Evolutionary conservation across 2,113 vertebrate species (phyloP).

Genomic region (Melanerpes formicivorus): DNA sequence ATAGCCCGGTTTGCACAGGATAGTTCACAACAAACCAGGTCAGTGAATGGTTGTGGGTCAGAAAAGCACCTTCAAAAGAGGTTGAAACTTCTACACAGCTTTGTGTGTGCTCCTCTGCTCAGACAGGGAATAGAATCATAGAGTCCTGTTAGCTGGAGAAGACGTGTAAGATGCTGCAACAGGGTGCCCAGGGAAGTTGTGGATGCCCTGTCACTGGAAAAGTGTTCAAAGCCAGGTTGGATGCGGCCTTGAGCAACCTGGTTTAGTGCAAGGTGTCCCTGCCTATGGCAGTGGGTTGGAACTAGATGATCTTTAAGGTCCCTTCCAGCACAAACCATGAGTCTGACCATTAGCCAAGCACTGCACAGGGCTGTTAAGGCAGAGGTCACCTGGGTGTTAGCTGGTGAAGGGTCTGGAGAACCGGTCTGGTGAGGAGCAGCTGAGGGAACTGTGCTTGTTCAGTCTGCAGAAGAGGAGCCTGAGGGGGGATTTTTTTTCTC

Average conservation of each 20-base stretch:
- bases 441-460: too few species aligned
- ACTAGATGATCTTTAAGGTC: too few species aligned
- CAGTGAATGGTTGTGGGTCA: neutral
- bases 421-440: neutral
- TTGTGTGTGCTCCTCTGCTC: neutral
- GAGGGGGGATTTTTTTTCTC: too few species aligned
- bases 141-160: neutral
- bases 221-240: too few species aligned
- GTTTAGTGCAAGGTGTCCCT: too few species aligned
- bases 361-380: neutral
- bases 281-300: too few species aligned
- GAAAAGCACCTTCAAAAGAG: fast-evolving
- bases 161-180: too few species aligned
- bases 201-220: too few species aligned
- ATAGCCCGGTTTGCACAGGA: constrained; percentile 87
- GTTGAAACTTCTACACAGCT: neutral
- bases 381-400: neutral
- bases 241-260: too few species aligned
- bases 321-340: too few species aligned
- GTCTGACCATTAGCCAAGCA: fast-evolving
- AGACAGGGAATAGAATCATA: fast-evolving
- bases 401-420: neutral
- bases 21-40: constrained; percentile 92
- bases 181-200: too few species aligned
- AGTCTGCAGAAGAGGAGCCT: too few species aligned